Evolutionary conservation across 2,888 invertebrate genomes (phyloP).

Genomic region (Lissocephala sabroskyi): DNA sequence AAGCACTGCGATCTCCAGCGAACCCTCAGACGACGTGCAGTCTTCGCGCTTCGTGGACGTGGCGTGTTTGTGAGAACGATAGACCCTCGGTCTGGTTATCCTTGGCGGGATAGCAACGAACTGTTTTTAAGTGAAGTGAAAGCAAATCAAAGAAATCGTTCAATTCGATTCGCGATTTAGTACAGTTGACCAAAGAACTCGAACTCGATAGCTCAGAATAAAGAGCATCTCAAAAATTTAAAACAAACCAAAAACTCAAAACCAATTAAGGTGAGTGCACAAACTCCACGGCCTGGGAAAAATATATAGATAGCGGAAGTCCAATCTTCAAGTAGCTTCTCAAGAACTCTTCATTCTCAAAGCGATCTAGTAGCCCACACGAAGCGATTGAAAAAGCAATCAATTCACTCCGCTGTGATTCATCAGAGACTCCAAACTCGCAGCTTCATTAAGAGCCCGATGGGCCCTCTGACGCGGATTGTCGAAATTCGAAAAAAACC

Average conservation of each 20-base stretch:
- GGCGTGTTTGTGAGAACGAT: constrained; percentile 29
- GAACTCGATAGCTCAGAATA: constrained; percentile 27
- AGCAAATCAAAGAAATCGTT: constrained; percentile 6
- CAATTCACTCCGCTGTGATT: no score
- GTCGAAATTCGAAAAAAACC: no score
- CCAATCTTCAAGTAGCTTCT: no score
- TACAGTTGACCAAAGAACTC: constrained; percentile 2
- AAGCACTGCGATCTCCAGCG: constrained; percentile 46
- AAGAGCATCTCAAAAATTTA: constrained; percentile 22
- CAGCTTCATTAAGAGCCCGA: no score
- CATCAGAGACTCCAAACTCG: no score
- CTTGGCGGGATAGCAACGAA: constrained; percentile 35
- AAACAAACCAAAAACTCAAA: background rate
- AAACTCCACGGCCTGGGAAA: no score
- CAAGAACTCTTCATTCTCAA: no score
- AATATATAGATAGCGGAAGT: no score
- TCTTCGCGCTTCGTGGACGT: constrained; percentile 55
- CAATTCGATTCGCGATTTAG: no score
- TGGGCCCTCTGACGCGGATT: no score
- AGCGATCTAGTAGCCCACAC: no score
- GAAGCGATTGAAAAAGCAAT: no score
- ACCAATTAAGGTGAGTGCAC: background rate
- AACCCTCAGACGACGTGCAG: constrained; percentile 53
- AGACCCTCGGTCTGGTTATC: constrained; percentile 23
- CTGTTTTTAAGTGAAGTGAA: constrained; percentile 21